Conservation (phyloP, 2,888 invertebrate genomes). For the Pemphredon lugubris region DNA sequence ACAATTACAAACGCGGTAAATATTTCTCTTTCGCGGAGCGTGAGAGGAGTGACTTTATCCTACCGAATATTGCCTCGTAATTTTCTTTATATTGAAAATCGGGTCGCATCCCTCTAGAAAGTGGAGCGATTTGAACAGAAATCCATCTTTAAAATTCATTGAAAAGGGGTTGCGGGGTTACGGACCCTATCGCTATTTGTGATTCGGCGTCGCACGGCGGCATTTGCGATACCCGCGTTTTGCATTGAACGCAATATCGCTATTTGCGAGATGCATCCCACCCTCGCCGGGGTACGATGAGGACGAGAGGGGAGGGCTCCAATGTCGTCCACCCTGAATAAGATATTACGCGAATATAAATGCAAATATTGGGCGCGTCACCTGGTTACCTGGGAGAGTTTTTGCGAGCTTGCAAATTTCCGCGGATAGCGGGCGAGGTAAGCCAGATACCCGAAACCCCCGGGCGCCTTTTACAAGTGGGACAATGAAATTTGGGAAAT, state of each 20-base stretch:
- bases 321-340: conserved; percentile 5
- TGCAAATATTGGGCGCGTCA: not conserved
- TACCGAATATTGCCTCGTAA: not conserved
- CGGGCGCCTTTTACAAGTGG: too few relatives aligned
- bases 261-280: conserved; percentile 7
- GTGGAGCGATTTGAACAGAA: too few relatives aligned
- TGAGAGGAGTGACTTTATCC: too few relatives aligned
- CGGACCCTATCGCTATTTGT: not conserved
- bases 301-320: not conserved
- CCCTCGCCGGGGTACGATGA: not conserved
- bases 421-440: not conserved
- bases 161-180: not conserved
- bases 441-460: not conserved
- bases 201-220: not conserved
- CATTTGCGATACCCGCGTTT: not conserved
- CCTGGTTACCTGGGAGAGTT: conserved; percentile 3
- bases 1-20: too few relatives aligned
- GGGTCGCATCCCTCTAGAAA: too few relatives aligned
- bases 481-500: too few relatives aligned
- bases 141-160: conserved; percentile 1
- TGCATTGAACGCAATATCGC: conserved; percentile 9
- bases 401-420: not conserved
- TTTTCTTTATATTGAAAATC: too few relatives aligned
- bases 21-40: too few relatives aligned
- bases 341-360: conserved; percentile 11